Conservation (phyloP, 2,888 invertebrate genomes). For the Molorchus minor region DNA sequence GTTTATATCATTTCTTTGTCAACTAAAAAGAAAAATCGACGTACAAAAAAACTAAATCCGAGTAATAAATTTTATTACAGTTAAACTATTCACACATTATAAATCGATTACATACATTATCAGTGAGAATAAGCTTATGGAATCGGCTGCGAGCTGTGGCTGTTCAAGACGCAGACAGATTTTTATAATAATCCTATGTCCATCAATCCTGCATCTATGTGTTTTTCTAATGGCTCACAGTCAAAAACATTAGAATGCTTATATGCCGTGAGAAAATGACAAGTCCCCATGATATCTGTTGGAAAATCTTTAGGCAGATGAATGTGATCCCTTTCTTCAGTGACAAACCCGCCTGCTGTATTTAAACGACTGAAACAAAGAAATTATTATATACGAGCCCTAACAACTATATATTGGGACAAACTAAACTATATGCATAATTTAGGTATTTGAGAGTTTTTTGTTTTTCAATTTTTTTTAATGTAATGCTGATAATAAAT, state of each 20-base stretch:
- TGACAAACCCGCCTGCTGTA: constrained; percentile 78
- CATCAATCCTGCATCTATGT: constrained; percentile 73
- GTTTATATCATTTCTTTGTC: no score
- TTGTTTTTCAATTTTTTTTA: neutral
- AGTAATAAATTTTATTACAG: no score
- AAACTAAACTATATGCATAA: no score
- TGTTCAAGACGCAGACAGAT: no score
- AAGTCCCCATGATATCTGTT: constrained; percentile 79
- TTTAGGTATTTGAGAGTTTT: neutral
- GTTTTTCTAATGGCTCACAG: constrained; percentile 70
- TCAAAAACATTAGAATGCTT: constrained; percentile 74
- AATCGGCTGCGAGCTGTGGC: no score
- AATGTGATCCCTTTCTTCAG: constrained; percentile 78
- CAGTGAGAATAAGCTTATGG: no score
- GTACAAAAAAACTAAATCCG: no score
- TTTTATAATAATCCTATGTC: constrained; percentile 72
- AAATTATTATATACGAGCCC: neutral
- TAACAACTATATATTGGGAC: neutral
- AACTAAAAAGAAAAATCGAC: no score
- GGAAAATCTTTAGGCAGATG: constrained; percentile 89
- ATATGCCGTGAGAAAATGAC: constrained; percentile 86
- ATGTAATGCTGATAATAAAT: neutral
- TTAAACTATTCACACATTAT: no score
- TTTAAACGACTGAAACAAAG: constrained; percentile 73
- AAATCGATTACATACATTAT: no score